Conservation (phyloP, 1,140 invertebrate species). For the Pogonomyrmex californicus region DNA sequence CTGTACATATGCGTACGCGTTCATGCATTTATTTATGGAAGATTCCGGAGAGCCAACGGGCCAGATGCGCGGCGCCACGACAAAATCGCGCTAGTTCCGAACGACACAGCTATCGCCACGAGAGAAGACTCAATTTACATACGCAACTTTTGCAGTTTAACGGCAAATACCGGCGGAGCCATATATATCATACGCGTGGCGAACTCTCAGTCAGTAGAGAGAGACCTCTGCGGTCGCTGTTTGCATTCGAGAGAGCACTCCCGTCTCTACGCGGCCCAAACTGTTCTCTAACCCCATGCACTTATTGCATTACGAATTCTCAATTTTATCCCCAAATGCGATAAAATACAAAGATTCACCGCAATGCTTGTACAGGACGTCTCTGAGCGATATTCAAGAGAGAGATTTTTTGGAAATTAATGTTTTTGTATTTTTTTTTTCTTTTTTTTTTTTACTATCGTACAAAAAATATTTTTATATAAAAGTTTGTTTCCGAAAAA, state of each 20-base stretch:
- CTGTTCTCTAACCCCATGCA: neutral
- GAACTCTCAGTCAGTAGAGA: slow-evolving; percentile 38
- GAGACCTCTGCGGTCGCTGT: slow-evolving; percentile 27
- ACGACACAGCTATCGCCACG: slow-evolving; percentile 72
- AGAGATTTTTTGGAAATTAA: too few relatives aligned
- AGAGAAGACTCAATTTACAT: slow-evolving; percentile 80
- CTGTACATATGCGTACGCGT: slow-evolving; percentile 40
- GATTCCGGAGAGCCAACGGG: slow-evolving; percentile 58
- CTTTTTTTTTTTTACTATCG: too few relatives aligned
- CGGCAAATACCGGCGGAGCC: slow-evolving; percentile 66
- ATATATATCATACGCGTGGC: slow-evolving; percentile 44
- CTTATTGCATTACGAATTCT: slow-evolving; percentile 36
- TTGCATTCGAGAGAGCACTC: slow-evolving; percentile 40
- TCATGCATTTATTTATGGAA: slow-evolving; percentile 82
- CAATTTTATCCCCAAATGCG: slow-evolving; percentile 16
- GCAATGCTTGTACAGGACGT: neutral
- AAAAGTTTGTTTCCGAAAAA: neutral
- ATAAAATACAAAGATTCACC: neutral
- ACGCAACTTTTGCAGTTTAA: slow-evolving; percentile 82
- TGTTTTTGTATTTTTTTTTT: too few relatives aligned
- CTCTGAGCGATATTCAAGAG: neutral
- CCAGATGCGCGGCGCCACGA: slow-evolving; percentile 66
- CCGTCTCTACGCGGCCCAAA: neutral
- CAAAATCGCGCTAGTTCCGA: slow-evolving; percentile 78
- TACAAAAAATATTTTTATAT: neutral